phyloP scores from a whole-genome alignment of 2,113 vertebrate species.

The Nannospalax galili region DNA sequence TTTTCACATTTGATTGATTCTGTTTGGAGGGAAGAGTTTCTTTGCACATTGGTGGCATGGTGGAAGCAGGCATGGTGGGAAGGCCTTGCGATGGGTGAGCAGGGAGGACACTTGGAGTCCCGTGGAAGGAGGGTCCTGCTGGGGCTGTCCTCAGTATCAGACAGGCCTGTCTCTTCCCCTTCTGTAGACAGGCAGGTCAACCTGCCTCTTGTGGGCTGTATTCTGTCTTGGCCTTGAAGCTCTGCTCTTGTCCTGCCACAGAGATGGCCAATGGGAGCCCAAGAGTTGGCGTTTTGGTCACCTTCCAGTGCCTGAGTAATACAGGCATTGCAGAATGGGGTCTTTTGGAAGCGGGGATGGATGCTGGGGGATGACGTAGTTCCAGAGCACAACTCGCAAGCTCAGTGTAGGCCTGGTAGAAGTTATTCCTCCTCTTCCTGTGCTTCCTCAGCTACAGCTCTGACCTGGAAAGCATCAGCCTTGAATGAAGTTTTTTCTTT shows the following conservation, averaged over 20 bases:
- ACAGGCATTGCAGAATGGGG: background rate
- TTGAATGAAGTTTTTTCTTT: background rate
- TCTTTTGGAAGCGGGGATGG: background rate
- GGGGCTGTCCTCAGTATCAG: no score
- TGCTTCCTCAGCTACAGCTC: fast-evolving
- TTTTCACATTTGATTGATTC: no score
- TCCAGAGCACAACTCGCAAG: background rate
- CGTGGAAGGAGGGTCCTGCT: fast-evolving
- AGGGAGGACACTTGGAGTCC: background rate
- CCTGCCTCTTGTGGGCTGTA: fast-evolving
- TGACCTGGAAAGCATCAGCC: constrained; percentile 66
- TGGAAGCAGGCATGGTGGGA: fast-evolving
- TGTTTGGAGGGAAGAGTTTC: fast-evolving
- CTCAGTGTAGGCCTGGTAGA: background rate
- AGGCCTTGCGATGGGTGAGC: background rate
- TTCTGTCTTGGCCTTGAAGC: background rate
- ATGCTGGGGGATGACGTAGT: fast-evolving
- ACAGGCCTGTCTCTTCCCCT: background rate
- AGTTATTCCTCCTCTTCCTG: background rate
- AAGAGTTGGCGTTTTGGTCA: background rate
- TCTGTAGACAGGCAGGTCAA: fast-evolving
- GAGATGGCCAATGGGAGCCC: background rate
- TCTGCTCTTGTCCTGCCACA: background rate
- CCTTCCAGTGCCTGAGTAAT: fast-evolving
- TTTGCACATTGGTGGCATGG: background rate